Conservation (phyloP, 30 jellyfish, hydroid and myxozoan genomes). For the Morbakka virulenta region DNA sequence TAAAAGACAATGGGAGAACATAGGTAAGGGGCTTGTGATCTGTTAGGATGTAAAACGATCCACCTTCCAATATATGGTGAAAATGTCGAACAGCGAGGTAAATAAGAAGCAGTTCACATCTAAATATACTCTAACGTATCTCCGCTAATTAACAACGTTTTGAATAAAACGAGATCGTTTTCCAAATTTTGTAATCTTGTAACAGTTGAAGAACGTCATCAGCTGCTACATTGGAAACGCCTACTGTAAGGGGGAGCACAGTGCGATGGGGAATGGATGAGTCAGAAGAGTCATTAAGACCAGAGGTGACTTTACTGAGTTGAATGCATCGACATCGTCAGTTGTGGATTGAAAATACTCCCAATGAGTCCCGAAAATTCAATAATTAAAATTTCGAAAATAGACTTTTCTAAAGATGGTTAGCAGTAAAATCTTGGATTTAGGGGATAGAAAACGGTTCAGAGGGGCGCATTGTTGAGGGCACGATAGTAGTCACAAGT, state of each 20-base stretch:
- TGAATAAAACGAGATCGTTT: slow-evolving; percentile 31
- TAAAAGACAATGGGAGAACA: slow-evolving; percentile 20
- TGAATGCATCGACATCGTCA: no score
- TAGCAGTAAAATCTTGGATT: slow-evolving; percentile 19
- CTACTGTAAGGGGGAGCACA: slow-evolving; percentile 30
- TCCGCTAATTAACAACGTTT: background rate
- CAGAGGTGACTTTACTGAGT: no score
- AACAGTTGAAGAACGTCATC: slow-evolving; percentile 35
- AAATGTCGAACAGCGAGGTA: slow-evolving; percentile 44
- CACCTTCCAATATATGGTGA: slow-evolving; percentile 30
- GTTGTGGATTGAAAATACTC: no score
- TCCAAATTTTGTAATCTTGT: slow-evolving; percentile 15
- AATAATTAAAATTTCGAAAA: background rate
- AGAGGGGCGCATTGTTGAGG: slow-evolving; percentile 15
- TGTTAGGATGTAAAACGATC: slow-evolving; percentile 5
- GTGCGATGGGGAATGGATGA: slow-evolving; percentile 8
- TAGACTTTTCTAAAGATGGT: background rate
- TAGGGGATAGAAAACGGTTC: slow-evolving; percentile 22
- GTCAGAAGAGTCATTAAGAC: slow-evolving; percentile 12
- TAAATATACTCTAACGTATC: background rate
- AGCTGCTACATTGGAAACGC: slow-evolving; percentile 47
- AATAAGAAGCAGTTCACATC: slow-evolving; percentile 12
- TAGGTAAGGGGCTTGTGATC: slow-evolving; percentile 54
- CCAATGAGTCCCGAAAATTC: background rate
- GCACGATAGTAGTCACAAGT: slow-evolving; percentile 51